These are phyloP conservation scores for Archips xylosteana DNA, from an alignment of 2,888 invertebrate species.

Conservation along the genomic window DNA sequence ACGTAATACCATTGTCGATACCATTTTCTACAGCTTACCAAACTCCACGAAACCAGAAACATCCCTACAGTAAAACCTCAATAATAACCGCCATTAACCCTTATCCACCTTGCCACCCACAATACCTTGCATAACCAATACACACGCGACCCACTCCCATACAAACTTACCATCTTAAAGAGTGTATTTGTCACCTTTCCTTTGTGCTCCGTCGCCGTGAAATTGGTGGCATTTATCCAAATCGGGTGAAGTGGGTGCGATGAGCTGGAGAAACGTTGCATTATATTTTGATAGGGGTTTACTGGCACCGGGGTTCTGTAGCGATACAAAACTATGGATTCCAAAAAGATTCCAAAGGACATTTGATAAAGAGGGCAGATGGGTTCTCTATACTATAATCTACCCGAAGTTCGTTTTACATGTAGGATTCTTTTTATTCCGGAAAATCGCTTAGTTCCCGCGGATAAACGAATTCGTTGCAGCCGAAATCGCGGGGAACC, in stretches of 20 bases:
- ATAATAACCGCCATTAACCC: constrained; percentile 3
- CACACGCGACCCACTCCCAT: constrained; percentile 7
- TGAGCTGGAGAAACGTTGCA: constrained; percentile 7
- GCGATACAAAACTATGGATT: neutral
- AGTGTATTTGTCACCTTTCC: constrained; percentile 25
- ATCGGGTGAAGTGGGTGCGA: constrained; percentile 45
- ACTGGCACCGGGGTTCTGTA: neutral
- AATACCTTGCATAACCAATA: constrained; percentile 18
- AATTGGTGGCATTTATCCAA: constrained; percentile 53
- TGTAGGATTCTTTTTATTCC: no score
- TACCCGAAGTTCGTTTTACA: no score
- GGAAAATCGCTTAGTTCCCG: no score
- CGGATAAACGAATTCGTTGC: no score
- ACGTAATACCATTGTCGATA: no score
- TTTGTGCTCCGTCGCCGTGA: constrained; percentile 50
- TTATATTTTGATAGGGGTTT: constrained; percentile 18
- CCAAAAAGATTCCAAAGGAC: no score
- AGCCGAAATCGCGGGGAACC: no score
- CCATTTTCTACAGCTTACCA: neutral
- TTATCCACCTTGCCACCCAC: constrained; percentile 5
- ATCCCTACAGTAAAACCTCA: neutral
- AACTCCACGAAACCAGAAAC: no score
- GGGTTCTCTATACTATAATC: no score
- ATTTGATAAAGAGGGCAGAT: no score
- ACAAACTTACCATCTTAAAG: constrained; percentile 26